These are phyloP conservation scores for Standfussiana lucernea DNA, from an alignment of 2,888 invertebrate species.

Conservation along the genomic window DNA sequence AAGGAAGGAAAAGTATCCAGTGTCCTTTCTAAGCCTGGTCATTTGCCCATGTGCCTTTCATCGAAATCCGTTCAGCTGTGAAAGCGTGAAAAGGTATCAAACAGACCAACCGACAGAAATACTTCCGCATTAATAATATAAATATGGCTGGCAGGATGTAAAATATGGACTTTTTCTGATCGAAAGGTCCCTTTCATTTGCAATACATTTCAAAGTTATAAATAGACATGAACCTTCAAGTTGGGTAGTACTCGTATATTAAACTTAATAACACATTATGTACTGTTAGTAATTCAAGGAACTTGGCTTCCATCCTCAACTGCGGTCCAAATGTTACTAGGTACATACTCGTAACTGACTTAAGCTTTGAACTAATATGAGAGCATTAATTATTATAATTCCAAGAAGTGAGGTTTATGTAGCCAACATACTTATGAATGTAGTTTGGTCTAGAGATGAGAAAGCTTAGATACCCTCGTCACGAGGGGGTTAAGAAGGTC, in stretches of 20 bases:
- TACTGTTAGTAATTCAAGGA: slow-evolving; percentile 7
- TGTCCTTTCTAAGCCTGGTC: not conserved
- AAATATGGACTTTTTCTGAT: slow-evolving; percentile 42
- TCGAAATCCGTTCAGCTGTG: not conserved
- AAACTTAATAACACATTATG: slow-evolving; percentile 1
- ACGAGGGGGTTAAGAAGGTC: not conserved
- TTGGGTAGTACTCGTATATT: slow-evolving; percentile 14
- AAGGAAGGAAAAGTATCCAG: not conserved
- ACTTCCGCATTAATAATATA: not conserved
- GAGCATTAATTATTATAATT: slow-evolving; percentile 47
- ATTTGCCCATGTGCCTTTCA: not conserved
- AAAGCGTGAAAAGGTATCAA: not conserved
- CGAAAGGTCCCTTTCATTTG: slow-evolving; percentile 36
- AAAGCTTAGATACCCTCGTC: not conserved
- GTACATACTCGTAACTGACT: slow-evolving; percentile 15
- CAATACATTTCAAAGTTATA: slow-evolving; percentile 28
- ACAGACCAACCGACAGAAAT: not conserved
- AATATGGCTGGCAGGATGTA: not conserved
- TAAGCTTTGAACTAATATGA: slow-evolving; percentile 34
- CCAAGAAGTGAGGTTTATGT: not conserved
- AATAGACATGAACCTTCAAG: slow-evolving; percentile 10
- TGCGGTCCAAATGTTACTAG: slow-evolving; percentile 1
- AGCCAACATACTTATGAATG: not conserved
- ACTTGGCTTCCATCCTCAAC: slow-evolving; percentile 14
- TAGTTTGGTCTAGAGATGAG: not conserved